Base-by-base conservation (phyloP, 2,113 vertebrate genomes). In the Panthera tigris region DNA sequence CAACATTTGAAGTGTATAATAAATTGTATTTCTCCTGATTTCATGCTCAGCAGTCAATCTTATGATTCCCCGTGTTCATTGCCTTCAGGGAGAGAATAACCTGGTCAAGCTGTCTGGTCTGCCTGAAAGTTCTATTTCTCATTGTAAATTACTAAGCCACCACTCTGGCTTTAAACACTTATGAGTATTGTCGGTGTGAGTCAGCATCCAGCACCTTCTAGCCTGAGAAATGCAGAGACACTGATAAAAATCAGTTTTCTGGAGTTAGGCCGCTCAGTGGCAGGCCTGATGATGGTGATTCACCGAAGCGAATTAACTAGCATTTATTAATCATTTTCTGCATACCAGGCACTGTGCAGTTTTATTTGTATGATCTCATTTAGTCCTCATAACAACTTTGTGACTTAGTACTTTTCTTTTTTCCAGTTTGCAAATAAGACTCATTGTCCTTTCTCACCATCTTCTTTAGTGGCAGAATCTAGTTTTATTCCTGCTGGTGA, bases 161-260 rank as follows among this genome's bases (percentile, higher is more conserved):
- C 50, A 93, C n/a, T 96, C 89, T 90, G 90, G 36, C 94, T 97
- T 95, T 82, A 92, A 97, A 93, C 52, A 50, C 71, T 97, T 91
- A 68, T 3, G 91, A 91, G n/a, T 93, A 12, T 94, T 80, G 12
- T 95, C n/a, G 4, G 23, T 68, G 89, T 94, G 98, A 98, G 97
- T 98, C 97, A 97, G 89, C 94, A 78, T 13, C 78, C 65, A 74
- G 86, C 19, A 96, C 82, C 63, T 69, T 89, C 36, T 91, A 80
- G 73, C 52, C 79, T 84, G 89, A 95, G 83, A 94, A 93, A 96
- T 92, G 79, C n/a, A 65, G 83, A 83, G 88, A 91, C 68, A 39
- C 69, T 83, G 95, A 95, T 98, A 97, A 97, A 86, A 82, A 97
- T 97, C 96, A 87, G 71, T 94, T 97, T 81, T 97, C 89, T 14